Conservation (phyloP, 2,113 vertebrate genomes). For the Sprattus sprattus region DNA sequence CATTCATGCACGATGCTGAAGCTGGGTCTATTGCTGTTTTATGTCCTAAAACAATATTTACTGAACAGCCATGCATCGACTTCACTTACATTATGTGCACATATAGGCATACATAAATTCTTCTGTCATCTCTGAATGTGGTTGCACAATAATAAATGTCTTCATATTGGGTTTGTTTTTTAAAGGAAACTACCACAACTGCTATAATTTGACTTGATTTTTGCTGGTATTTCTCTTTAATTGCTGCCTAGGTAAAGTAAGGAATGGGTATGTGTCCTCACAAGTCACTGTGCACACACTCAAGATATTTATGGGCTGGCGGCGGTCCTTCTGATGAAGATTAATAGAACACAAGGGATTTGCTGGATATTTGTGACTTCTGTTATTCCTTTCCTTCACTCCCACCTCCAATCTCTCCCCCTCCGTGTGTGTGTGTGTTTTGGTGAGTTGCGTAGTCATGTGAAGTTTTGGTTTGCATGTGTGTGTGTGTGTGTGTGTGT, state of each 20-base stretch:
- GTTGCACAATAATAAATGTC: not conserved
- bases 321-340: not conserved
- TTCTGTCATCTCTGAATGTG: not conserved
- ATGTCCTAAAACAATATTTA: not conserved
- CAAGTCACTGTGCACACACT: not conserved
- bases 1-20: not conserved
- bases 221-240: not conserved
- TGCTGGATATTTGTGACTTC: not conserved
- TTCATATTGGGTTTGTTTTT: constrained; percentile 3
- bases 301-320: not conserved
- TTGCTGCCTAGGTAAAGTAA: not conserved
- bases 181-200: not conserved
- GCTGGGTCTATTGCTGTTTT: not conserved
- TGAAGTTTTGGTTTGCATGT: not conserved
- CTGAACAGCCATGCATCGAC: not conserved
- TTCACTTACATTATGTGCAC: not conserved
- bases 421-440: not conserved
- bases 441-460: not conserved
- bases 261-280: not conserved
- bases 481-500: not conserved
- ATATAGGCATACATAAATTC: not conserved
- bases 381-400: not conserved
- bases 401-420: not conserved
- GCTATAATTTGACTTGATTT: not conserved
- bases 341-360: not conserved